These are phyloP conservation scores for Sinocyclocheilus anshuiensis DNA, from an alignment of 2,113 vertebrate species.

Conservation along the genomic window DNA sequence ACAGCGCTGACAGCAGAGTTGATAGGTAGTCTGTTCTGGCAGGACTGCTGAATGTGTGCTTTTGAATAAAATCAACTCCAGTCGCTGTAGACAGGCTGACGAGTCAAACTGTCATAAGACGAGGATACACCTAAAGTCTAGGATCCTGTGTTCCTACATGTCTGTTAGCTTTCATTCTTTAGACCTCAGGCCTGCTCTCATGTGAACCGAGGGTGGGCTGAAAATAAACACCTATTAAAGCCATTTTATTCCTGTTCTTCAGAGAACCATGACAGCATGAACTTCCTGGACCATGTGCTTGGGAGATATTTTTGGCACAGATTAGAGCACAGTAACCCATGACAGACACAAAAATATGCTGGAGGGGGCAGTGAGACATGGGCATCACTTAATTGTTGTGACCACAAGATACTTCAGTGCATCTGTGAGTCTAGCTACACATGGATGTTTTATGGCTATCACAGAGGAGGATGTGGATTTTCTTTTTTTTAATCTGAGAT, in stretches of 20 bases:
- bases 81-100: not conserved
- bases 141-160: not conserved
- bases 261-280: constrained; percentile 56
- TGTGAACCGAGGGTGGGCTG: constrained; percentile 1
- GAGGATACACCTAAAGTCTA: not conserved
- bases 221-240: constrained; percentile 56
- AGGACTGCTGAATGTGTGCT: constrained; percentile 22
- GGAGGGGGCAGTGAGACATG: constrained; percentile 19
- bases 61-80: constrained; percentile 12
- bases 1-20: not conserved
- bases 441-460: not conserved
- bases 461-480: not conserved
- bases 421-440: constrained; percentile 5
- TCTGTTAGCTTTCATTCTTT: constrained; percentile 24
- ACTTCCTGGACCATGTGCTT: constrained; percentile 46
- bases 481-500: constrained; percentile 16
- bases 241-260: constrained; percentile 55
- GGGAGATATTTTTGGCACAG: constrained; percentile 51
- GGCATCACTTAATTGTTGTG: constrained; percentile 37
- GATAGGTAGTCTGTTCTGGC: constrained; percentile 6
- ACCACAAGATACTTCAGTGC: constrained; percentile 1
- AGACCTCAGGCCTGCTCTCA: constrained; percentile 16
- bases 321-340: constrained; percentile 32
- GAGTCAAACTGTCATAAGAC: constrained; percentile 7
- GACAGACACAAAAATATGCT: constrained; percentile 39